Percentiles rank a stretch among this genome's conserved stretches.
Conservation (phyloP, 2,888 invertebrate genomes). For the Axea sp. region DNA sequence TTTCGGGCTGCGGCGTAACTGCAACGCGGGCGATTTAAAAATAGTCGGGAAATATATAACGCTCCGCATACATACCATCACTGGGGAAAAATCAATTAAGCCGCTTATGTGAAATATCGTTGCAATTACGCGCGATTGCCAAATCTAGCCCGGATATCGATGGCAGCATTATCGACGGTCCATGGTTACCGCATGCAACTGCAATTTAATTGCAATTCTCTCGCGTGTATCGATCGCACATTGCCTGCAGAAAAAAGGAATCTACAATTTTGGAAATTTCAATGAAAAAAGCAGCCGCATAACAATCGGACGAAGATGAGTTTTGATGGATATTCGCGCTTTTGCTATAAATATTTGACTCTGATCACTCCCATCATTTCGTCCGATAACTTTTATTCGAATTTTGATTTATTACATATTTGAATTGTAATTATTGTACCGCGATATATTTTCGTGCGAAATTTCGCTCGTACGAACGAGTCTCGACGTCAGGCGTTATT, state of each 20-base stretch:
- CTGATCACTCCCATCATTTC: conserved; percentile 34
- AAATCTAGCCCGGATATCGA: conserved; percentile 75
- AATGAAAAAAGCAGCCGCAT: conserved; percentile 19
- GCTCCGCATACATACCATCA: conserved; percentile 55
- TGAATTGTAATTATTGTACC: conserved; percentile 38
- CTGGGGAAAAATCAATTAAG: conserved; percentile 77
- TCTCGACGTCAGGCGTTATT: not conserved
- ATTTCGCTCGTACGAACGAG: no score
- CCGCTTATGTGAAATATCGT: conserved; percentile 76
- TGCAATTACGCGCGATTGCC: conserved; percentile 74
- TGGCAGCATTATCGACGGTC: conserved; percentile 72
- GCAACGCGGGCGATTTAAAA: conserved; percentile 66
- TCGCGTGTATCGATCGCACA: conserved; percentile 53
- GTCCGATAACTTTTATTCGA: conserved; percentile 44
- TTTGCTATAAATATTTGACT: conserved; percentile 46
- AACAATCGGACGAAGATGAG: conserved; percentile 46
- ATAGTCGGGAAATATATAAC: conserved; percentile 64
- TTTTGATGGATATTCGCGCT: conserved; percentile 50
- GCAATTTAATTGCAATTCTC: conserved; percentile 66
- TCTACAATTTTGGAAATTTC: conserved; percentile 43
- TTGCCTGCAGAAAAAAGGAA: conserved; percentile 21
- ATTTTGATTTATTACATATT: conserved; percentile 58
- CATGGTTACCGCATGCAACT: conserved; percentile 62
- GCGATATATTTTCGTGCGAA: conserved; percentile 15
- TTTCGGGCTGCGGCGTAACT: conserved; percentile 35